Evolutionary conservation across 2,797 vertebrate species (phyloP).

Genomic region (Pantherophis alleghaniensis): DNA sequence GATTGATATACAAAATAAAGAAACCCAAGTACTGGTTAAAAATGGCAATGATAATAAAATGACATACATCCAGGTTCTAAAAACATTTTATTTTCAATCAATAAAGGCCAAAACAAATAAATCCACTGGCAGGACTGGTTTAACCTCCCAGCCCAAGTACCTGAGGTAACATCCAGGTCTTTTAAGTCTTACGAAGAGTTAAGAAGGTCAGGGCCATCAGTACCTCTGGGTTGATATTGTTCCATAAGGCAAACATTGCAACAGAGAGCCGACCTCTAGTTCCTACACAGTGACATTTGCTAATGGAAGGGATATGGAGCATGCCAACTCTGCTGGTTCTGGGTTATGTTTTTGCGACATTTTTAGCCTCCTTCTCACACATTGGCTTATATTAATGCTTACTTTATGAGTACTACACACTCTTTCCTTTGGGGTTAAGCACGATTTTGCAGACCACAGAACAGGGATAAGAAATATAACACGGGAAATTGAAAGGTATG

Average conservation of each 20-base stretch:
- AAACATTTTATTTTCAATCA: background rate
- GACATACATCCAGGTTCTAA: background rate
- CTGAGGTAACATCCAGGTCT: background rate
- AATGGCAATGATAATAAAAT: background rate
- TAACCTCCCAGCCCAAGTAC: background rate
- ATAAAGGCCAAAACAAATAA: background rate
- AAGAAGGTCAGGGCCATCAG: background rate
- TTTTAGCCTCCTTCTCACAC: background rate
- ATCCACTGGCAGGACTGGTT: background rate
- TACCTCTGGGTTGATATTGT: background rate
- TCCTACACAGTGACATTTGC: background rate
- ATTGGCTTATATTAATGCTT: background rate
- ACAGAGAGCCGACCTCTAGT: background rate
- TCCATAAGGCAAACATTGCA: background rate
- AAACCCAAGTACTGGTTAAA: background rate
- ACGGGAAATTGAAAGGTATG: background rate
- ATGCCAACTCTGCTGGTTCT: background rate
- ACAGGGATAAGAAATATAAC: background rate
- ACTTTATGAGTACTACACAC: background rate
- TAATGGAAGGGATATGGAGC: background rate
- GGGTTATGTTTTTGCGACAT: background rate
- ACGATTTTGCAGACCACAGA: background rate
- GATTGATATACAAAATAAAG: background rate
- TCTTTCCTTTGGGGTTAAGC: background rate
- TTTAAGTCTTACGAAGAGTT: background rate